A percentile compares a stretch with the other conserved stretches of the same genome.
These are phyloP conservation scores for Tamias sibiricus DNA, from an alignment of 2,113 vertebrate genomes.

Conservation along the genomic window DNA sequence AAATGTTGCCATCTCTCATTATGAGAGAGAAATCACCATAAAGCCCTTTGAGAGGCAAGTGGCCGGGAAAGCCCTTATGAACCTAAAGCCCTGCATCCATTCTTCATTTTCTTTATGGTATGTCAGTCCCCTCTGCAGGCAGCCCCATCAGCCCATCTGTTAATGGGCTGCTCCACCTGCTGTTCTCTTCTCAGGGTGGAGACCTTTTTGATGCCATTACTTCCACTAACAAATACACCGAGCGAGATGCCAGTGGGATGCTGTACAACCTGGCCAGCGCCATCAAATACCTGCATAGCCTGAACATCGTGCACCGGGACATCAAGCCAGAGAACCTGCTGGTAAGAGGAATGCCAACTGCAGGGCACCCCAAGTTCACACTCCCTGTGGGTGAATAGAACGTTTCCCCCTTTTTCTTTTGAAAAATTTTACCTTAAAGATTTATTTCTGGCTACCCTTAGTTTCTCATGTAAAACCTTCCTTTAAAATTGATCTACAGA, in stretches of 20 bases:
- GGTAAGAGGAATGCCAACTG: constrained; percentile 87
- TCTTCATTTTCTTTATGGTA: not conserved
- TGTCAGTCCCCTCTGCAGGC: not conserved
- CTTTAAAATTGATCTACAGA: not conserved
- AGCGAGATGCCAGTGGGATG: constrained; percentile 98
- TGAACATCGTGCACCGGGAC: constrained; percentile 98
- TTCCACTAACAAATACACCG: constrained; percentile 98
- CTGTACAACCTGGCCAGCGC: constrained; percentile 98
- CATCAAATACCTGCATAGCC: constrained; percentile 97
- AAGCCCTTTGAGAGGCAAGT: not conserved
- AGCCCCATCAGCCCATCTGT: not conserved
- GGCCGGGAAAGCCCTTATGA: not conserved
- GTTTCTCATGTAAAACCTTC: not conserved
- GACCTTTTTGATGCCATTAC: constrained; percentile 99
- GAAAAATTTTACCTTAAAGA: not conserved
- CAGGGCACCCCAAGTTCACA: not conserved
- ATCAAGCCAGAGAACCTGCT: constrained; percentile 99
- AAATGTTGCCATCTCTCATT: not conserved
- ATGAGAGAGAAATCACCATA: not conserved
- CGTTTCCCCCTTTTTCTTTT: not conserved
- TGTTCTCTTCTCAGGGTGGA: constrained; percentile 91
- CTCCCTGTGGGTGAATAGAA: not conserved
- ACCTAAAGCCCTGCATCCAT: fast-evolving
- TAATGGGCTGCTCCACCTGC: constrained; percentile 50
- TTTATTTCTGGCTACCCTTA: not conserved